A percentile compares a stretch with the other conserved stretches of the same genome.
Conservation (phyloP, 2,797 vertebrate genomes). For the Gallinago stenura region DNA sequence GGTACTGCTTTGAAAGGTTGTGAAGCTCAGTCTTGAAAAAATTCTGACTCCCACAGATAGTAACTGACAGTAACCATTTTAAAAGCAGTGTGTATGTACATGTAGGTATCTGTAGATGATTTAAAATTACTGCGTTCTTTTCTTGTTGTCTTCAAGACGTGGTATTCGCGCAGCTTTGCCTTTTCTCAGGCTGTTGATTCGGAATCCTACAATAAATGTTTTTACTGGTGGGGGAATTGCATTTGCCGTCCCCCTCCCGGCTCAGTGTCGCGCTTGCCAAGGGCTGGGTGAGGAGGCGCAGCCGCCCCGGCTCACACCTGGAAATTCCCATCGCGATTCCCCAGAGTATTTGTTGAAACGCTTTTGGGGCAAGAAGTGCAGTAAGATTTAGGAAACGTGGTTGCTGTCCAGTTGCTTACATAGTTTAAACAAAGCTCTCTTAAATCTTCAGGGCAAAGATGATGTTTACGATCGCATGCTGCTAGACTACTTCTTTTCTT, state of each 20-base stretch:
- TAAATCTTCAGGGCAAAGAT: constrained; percentile 92
- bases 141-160: background rate
- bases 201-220: background rate
- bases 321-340: background rate
- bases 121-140: background rate
- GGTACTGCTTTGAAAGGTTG: background rate
- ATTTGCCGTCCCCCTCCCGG: background rate
- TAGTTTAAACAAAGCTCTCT: constrained; percentile 58
- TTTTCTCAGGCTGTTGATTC: background rate
- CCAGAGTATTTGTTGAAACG: background rate
- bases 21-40: background rate
- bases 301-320: background rate
- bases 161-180: background rate
- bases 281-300: background rate
- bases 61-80: background rate
- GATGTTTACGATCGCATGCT: constrained; percentile 98
- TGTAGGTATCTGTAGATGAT: background rate
- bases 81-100: background rate
- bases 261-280: background rate
- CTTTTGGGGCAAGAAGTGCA: background rate
- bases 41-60: background rate
- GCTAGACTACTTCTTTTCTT: constrained; percentile 98
- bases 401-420: background rate
- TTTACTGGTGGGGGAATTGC: background rate
- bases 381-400: background rate